Evolutionary conservation across 37 sponge, comb jelly and placozoan genomes (phyloP), one percentile per base, ranked within the genome.

Genomic region (Eunapius fragilis): DNA sequence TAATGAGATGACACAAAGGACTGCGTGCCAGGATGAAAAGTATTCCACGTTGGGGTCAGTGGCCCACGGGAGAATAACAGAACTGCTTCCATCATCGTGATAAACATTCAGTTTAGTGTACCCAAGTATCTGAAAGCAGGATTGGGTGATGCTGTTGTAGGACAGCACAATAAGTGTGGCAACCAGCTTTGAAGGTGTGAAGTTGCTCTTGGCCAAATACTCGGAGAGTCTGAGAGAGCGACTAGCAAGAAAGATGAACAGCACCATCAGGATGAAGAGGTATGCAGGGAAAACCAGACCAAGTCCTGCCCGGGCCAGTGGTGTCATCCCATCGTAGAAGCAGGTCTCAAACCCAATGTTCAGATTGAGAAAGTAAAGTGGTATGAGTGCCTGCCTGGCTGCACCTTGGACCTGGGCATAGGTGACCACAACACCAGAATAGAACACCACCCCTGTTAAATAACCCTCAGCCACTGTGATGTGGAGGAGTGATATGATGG

Each of bases 291-390:
- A 90, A 30, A 85, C 41, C 41, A 90, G 75, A 22, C 37, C 5
- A 0, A 90, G 78, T 17, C 45, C 75, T 22, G 75, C 34, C 10
- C 37, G 37, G 4, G 13, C 45, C 27, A 90, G 38, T 23, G 82
- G n/a, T 28, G 34, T 74, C 90, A 89, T 89, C 0, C 86, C 86
- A 86, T 81, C 72, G 79, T 80, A 90, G 82, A 90, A 90, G 45
- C 91, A 90, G 0, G 74, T 19, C 67, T 75, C 82, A 70, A 90
- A 68, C 3, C 91, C 86, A 4, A 81, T 23, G 25, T 80, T 36
- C 33, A 86, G 82, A 33, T 85, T 90, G 13, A 90, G 74, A 48
- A 67, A 75, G 19, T 77, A 72, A 27, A 89, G 24, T 9, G 81
- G 26, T 0, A 86, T 24, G 47, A 75, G 47, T 50, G 49, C 28